These are phyloP conservation scores for Lacerta bilineata DNA, from an alignment of 2,797 vertebrate genomes.

Conservation along the genomic window DNA sequence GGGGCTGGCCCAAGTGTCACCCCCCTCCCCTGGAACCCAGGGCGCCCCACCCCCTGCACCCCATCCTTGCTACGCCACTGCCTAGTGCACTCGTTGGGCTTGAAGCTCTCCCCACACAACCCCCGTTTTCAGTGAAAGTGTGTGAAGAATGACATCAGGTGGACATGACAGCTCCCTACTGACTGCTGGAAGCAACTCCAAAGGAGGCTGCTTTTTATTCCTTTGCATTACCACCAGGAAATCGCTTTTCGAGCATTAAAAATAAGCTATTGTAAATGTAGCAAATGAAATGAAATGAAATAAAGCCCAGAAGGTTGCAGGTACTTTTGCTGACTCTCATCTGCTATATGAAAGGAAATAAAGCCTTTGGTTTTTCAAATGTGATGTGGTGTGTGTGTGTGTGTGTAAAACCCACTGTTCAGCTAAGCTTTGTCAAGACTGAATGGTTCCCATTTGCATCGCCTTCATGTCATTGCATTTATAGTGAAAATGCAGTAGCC, in stretches of 20 bases:
- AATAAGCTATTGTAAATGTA: slow-evolving; percentile 25
- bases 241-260: slow-evolving; percentile 25
- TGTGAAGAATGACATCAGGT: slow-evolving; percentile 49
- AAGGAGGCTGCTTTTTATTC: not conserved
- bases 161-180: not conserved
- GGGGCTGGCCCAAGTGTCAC: no score
- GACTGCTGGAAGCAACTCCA: not conserved
- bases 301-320: not conserved
- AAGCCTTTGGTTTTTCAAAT: fast-evolving
- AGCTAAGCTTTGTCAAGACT: slow-evolving; percentile 5
- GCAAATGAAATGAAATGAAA: not conserved
- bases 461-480: not conserved
- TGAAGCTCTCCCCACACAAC: slow-evolving; percentile 18
- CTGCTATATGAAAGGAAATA: fast-evolving
- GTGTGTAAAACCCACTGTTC: not conserved
- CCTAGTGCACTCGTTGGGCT: slow-evolving; percentile 54
- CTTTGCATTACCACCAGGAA: slow-evolving; percentile 30
- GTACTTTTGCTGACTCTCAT: not conserved
- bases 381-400: no score
- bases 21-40: no score
- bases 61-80: no score
- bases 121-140: slow-evolving; percentile 34
- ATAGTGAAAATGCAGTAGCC: not conserved
- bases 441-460: not conserved
- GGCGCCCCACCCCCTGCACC: no score